Percentiles rank a stretch among this genome's conserved stretches.
Evolutionary conservation across 2,797 vertebrate species (phyloP).

Genomic region (Amazonetta brasiliensis): DNA sequence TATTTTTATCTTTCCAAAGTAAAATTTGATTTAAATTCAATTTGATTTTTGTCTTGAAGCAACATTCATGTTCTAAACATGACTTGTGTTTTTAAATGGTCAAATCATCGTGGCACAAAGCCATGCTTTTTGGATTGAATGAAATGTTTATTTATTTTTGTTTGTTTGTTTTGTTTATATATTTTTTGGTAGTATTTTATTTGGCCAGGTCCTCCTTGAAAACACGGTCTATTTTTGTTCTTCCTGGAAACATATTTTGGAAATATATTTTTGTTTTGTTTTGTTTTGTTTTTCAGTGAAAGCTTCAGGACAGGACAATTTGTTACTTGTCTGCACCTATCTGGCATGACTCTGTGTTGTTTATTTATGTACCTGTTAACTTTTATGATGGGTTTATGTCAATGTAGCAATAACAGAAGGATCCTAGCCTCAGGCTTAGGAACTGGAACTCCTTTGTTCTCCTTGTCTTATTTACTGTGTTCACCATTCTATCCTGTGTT

Average conservation of each 20-base stretch:
- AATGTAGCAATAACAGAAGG: not conserved
- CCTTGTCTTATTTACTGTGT: not conserved
- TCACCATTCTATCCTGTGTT: not conserved
- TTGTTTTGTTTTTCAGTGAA: not conserved
- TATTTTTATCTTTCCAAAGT: not conserved
- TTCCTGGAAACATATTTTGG: not conserved
- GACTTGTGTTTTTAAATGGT: not conserved
- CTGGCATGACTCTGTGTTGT: not conserved
- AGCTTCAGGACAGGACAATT: not conserved
- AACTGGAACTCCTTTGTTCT: not conserved
- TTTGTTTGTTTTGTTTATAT: not conserved
- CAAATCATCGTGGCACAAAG: not conserved
- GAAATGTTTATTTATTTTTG: not conserved
- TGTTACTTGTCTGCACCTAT: not conserved
- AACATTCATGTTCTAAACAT: not conserved
- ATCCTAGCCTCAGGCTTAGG: not conserved
- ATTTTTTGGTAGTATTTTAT: not conserved
- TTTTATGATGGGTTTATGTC: not conserved
- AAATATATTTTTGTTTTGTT: too few relatives aligned
- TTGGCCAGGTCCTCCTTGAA: not conserved
- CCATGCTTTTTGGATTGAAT: not conserved
- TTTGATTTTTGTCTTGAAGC: not conserved
- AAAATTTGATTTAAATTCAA: not conserved
- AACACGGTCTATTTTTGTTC: not conserved
- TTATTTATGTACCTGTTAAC: not conserved